A percentile compares a stretch with the other conserved stretches of the same genome.
phyloP scores from a whole-genome alignment of 1,140 invertebrate species.

The Caenorhabditis inopinata region DNA sequence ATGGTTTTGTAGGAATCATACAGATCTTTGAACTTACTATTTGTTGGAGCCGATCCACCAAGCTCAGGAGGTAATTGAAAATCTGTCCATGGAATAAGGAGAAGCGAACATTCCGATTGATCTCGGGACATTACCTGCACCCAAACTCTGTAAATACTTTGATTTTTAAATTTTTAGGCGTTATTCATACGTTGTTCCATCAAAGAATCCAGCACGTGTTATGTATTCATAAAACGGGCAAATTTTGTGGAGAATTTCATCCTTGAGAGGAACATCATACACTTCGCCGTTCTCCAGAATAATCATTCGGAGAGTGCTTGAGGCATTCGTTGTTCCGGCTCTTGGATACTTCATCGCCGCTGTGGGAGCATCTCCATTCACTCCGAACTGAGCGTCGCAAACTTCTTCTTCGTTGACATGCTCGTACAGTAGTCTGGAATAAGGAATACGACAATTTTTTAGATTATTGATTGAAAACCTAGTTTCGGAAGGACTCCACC shows the following conservation, averaged over 20 bases:
- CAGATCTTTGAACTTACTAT: neutral
- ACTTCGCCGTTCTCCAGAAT: neutral
- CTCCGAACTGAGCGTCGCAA: conserved; percentile 13
- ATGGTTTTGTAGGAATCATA: neutral
- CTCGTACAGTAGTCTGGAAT: conserved; percentile 42
- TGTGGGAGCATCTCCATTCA: conserved; percentile 23
- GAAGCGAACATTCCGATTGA: conserved; percentile 78
- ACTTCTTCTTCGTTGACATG: conserved; percentile 42
- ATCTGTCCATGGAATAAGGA: conserved; percentile 67
- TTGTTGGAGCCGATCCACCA: too few species aligned
- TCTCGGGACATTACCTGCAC: conserved; percentile 80
- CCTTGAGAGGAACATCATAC: neutral
- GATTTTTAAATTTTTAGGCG: neutral
- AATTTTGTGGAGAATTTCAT: conserved; percentile 72
- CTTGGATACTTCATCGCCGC: conserved; percentile 47
- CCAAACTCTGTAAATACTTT: conserved; percentile 76
- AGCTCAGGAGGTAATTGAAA: conserved; percentile 16
- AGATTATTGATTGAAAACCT: neutral
- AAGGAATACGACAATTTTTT: neutral
- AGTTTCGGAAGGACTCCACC: conserved; percentile 83
- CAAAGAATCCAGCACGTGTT: conserved; percentile 87
- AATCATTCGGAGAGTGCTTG: conserved; percentile 38
- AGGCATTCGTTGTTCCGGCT: conserved; percentile 44
- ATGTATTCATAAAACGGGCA: conserved; percentile 92
- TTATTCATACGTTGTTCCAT: conserved; percentile 78